Base-by-base conservation (phyloP, 2,888 invertebrate genomes). In the Philopedon plagiatum region DNA sequence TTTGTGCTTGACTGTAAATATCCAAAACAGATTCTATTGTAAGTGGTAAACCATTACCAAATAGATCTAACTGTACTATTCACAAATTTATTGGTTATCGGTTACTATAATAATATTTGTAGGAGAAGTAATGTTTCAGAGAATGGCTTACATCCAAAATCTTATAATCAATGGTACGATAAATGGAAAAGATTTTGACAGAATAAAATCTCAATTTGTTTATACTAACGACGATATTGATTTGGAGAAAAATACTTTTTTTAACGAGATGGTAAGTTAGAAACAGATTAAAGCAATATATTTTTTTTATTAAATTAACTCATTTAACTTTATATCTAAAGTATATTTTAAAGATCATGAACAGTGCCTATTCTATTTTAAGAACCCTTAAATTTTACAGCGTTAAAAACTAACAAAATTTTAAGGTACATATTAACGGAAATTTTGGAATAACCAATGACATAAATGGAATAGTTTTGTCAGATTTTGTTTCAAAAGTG, bases 401-500 rank as follows among this genome's bases (percentile, higher is more conserved):
- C n/a, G n/a, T n/a, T n/a, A n/a, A n/a, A n/a, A n/a, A n/a, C n/a
- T n/a, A n/a, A 11, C 39, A 3, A 11, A 34, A 11, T n/a, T 67
- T 19, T 19, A 15, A 84, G 83, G 82, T 84, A 8, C 63, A 74
- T 26, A 77, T 86, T 46, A 71, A 76, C 11, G 80, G 81, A 64
- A 65, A 65, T 18, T 44, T 65, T 4, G 65, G 44, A 44, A 65
- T 44, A 29, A 29, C 44, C 7, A 82, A 85, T 76, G 69, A 64
- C 9, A 75, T 84, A 5, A 84, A 86, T 70, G 83, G 79, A 0
- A 74, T 86, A 1, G 79, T 86, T 73, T 41, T 88, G 5, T 72
- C 79, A 1, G 77, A 79, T 37, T 78, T 87, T 39, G 79, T 85
- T 19, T 77, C 84, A 0, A 84, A 87, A 67, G 78, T 88, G 1